Evolutionary conservation across 2,797 vertebrate species (phyloP).

Genomic region (Poliocrania exsul): DNA sequence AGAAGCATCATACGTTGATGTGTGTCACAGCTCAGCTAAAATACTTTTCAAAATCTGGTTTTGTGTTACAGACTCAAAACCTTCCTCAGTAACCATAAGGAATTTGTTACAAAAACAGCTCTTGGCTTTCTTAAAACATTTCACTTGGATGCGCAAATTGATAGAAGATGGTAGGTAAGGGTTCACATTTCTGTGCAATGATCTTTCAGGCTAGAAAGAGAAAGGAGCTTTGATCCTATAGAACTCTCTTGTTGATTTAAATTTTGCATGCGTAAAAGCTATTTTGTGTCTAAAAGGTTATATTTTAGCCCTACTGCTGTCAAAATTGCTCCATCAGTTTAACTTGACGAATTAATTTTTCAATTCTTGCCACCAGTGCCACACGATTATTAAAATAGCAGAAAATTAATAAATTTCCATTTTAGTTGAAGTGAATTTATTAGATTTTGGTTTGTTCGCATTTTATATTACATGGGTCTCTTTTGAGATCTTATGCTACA

Average conservation of each 20-base stretch:
- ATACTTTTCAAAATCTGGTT: neutral
- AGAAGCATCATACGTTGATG: accelerated
- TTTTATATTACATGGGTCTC: neutral
- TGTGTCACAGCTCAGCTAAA: neutral
- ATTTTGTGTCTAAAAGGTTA: neutral
- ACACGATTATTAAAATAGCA: neutral
- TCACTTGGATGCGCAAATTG: neutral
- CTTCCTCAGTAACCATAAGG: neutral
- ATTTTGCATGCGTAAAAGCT: neutral
- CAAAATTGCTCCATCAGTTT: neutral
- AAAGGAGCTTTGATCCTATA: neutral
- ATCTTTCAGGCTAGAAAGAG: neutral
- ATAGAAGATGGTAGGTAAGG: neutral
- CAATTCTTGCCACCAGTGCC: neutral
- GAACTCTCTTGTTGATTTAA: accelerated
- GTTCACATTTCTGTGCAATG: neutral
- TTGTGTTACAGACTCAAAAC: neutral
- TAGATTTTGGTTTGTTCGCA: neutral
- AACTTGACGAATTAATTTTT: neutral
- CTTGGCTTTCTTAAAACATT: neutral
- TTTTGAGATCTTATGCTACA: neutral
- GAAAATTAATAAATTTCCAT: neutral
- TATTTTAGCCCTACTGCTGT: neutral
- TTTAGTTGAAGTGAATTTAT: neutral
- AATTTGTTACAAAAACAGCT: neutral